Evolutionary conservation across 2,113 vertebrate species (phyloP).

Genomic region (Suncus etruscus): DNA sequence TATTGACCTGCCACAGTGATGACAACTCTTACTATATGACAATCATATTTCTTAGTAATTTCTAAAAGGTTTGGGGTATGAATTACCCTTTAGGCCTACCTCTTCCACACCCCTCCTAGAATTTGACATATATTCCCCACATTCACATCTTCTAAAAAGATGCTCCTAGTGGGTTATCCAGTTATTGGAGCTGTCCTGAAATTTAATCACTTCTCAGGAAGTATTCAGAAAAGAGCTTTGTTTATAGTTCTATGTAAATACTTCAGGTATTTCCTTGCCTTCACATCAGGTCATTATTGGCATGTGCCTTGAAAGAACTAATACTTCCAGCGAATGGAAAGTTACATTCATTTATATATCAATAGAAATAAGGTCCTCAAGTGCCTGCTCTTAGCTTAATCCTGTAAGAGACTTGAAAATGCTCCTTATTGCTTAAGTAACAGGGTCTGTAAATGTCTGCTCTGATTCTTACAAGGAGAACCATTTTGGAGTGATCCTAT

Average conservation of each 20-base stretch:
- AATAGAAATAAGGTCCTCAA: not conserved
- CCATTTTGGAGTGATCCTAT: not conserved
- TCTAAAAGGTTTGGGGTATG: not conserved
- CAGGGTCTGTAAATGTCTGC: not conserved
- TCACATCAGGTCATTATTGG: not conserved
- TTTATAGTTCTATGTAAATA: not conserved
- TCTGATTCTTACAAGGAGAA: not conserved
- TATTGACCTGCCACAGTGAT: not conserved
- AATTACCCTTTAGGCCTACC: not conserved
- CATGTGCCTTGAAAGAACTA: not conserved
- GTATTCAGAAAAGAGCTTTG: not conserved
- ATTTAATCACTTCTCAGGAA: not conserved
- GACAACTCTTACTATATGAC: not conserved
- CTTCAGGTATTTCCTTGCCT: not conserved
- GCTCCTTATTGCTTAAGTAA: not conserved
- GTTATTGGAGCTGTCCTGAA: not conserved
- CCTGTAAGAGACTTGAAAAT: slow-evolving; percentile 10
- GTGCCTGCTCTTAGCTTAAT: slow-evolving; percentile 20
- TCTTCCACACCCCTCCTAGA: not conserved
- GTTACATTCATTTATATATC: slow-evolving; percentile 7
- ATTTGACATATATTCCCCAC: not conserved
- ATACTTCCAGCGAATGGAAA: not conserved
- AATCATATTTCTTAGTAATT: not conserved
- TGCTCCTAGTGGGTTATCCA: not conserved
- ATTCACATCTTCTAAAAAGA: not conserved